Evolutionary conservation across 2,797 vertebrate species (phyloP).

Genomic region (Orientallactaga sibirica): DNA sequence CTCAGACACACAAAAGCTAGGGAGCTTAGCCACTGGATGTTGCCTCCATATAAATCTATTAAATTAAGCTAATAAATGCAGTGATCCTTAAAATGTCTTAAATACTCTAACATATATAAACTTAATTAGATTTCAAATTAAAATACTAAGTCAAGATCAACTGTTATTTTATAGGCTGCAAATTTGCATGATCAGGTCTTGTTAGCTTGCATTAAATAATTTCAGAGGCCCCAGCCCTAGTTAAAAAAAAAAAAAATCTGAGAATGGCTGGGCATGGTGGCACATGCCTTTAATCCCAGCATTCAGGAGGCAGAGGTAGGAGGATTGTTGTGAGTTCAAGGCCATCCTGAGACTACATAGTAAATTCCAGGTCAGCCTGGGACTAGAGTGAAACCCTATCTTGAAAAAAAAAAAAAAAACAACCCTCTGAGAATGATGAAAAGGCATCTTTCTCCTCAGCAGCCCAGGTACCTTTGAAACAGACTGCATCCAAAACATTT

Average conservation of each 20-base stretch:
- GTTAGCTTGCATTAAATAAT: not conserved
- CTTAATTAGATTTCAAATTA: slow-evolving; percentile 65
- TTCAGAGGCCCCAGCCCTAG: not conserved
- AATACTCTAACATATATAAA: slow-evolving; percentile 44
- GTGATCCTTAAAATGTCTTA: slow-evolving; percentile 61
- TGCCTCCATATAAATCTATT: slow-evolving; percentile 69
- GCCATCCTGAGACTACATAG: no score
- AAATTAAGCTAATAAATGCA: slow-evolving; percentile 61
- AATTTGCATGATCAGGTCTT: not conserved
- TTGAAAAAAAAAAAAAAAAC: no score
- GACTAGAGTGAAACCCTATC: no score
- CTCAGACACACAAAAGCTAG: slow-evolving; percentile 89
- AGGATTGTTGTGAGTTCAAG: no score
- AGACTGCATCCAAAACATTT: not conserved
- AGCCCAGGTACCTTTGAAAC: not conserved
- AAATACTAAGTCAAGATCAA: slow-evolving; percentile 61
- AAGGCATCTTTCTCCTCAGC: not conserved
- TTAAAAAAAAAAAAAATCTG: not conserved
- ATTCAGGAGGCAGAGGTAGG: no score
- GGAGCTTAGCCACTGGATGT: slow-evolving; percentile 83
- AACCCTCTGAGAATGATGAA: not conserved
- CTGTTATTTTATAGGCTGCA: slow-evolving; percentile 14
- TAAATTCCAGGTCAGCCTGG: no score
- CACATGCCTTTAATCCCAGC: no score
- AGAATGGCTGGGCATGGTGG: no score